Evolutionary conservation across 2,113 vertebrate species (phyloP).

Genomic region (Ia io): DNA sequence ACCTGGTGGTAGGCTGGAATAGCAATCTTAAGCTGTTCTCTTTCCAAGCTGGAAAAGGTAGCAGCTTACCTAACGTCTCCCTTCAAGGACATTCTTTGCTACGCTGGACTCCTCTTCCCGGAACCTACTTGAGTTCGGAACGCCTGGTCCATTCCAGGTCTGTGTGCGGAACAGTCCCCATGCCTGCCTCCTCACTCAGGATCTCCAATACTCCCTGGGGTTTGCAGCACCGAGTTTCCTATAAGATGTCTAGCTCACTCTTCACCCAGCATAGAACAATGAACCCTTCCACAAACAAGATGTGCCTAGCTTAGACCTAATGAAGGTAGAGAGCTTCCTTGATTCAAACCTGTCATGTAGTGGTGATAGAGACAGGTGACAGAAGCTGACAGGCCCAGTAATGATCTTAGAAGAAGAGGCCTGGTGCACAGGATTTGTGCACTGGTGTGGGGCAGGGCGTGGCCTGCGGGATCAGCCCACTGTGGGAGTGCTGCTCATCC

Average conservation of each 20-base stretch:
- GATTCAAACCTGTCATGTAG: constrained; percentile 52
- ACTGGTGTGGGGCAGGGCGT: no score
- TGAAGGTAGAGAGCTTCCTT: constrained; percentile 4
- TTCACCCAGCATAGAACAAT: neutral
- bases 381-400: neutral
- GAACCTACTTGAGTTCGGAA: neutral
- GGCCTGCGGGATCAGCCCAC: no score
- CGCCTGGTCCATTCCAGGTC: neutral
- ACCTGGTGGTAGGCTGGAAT: no score
- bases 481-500: no score
- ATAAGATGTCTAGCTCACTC: neutral
- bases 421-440: no score
- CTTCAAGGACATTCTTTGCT: neutral
- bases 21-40: neutral
- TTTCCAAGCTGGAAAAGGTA: neutral
- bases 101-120: neutral
- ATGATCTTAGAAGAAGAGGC: neutral
- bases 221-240: neutral
- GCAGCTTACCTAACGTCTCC: neutral
- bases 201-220: neutral
- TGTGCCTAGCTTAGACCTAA: neutral
- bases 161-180: neutral
- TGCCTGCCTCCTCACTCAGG: neutral
- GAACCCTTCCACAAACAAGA: neutral
- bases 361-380: neutral